These are phyloP conservation scores for Dreissena rostriformis DNA, from an alignment of 1,140 invertebrate genomes.

Conservation along the genomic window DNA sequence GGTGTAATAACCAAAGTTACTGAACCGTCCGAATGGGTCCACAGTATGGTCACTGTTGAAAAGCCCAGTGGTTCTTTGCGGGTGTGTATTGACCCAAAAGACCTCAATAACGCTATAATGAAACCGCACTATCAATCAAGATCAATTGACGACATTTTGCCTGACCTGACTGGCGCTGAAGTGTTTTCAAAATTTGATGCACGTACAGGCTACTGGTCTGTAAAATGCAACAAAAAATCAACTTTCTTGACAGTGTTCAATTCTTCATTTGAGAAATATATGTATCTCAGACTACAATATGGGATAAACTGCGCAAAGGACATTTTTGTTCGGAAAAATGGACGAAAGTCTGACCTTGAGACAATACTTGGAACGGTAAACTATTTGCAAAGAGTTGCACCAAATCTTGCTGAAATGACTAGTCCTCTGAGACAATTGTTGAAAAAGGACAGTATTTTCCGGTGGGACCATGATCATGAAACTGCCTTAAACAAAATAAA, in stretches of 20 bases:
- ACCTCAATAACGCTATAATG: no score
- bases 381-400: neutral
- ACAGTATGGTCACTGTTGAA: no score
- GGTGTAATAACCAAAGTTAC: no score
- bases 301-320: neutral
- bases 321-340: neutral
- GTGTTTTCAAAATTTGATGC: no score
- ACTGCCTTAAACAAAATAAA: conserved; percentile 42
- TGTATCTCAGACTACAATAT: neutral
- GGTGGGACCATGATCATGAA: neutral
- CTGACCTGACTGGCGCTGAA: no score
- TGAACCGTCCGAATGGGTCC: no score
- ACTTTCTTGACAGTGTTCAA: neutral
- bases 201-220: neutral
- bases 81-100: no score
- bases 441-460: neutral
- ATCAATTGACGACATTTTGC: no score
- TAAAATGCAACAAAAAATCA: neutral
- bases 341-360: conserved; percentile 43
- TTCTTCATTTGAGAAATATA: neutral
- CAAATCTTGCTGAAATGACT: conserved; percentile 7
- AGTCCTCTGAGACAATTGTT: neutral
- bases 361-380: conserved; percentile 75
- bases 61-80: no score
- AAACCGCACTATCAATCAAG: no score